phyloP scores from a whole-genome alignment of 2,113 vertebrate species.

The Tragelaphus scriptus region DNA sequence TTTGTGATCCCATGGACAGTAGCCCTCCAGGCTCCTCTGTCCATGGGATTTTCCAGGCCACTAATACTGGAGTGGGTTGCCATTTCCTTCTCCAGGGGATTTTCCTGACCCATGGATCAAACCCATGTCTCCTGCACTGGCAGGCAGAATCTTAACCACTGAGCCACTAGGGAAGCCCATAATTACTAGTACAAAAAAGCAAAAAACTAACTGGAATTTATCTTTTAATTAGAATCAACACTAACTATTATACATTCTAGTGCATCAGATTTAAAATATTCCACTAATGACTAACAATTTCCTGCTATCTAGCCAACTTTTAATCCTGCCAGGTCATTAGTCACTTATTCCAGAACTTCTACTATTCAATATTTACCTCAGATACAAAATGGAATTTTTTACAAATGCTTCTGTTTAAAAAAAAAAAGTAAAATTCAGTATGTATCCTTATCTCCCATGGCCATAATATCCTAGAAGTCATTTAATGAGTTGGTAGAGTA shows the following conservation, averaged over 20 bases:
- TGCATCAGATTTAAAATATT: conserved; percentile 66
- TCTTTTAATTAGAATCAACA: conserved; percentile 36
- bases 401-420: conserved; percentile 42
- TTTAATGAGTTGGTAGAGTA: conserved; percentile 10
- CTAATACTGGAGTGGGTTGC: not conserved
- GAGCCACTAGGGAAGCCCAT: not conserved
- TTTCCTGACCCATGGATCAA: not conserved
- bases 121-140: not conserved
- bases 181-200: not conserved
- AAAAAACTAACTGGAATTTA: conserved; percentile 47
- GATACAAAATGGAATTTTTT: conserved; percentile 66
- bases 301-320: conserved; percentile 48
- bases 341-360: conserved; percentile 63
- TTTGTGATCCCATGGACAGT: not conserved
- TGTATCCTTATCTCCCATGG: conserved; percentile 53
- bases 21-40: not conserved
- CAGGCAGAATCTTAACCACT: not conserved
- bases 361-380: conserved; percentile 49
- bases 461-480: conserved; percentile 55
- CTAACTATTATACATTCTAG: conserved; percentile 5
- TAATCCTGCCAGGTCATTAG: conserved; percentile 50
- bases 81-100: not conserved
- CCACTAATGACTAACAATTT: conserved; percentile 61
- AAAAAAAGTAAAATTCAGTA: not conserved
- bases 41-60: not conserved